These are phyloP conservation scores for Plebejus argus DNA, from an alignment of 2,888 invertebrate genomes.

Conservation along the genomic window DNA sequence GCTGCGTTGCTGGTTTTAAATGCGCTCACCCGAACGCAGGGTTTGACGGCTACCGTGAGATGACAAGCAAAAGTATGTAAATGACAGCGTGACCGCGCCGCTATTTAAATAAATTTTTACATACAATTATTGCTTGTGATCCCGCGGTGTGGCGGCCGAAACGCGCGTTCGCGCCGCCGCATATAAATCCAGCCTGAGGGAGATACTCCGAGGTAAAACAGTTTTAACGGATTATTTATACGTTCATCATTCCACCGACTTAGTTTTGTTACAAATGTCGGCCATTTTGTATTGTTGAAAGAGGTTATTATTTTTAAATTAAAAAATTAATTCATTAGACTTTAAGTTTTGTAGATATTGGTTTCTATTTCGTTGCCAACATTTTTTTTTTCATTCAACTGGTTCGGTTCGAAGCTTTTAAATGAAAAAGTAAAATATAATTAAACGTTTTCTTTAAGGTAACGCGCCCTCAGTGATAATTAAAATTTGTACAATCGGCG, in stretches of 20 bases:
- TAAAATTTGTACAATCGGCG: background rate
- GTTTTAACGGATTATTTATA: constrained; percentile 35
- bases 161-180: too few species aligned
- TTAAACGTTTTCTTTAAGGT: background rate
- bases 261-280: constrained; percentile 52
- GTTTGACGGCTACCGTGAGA: too few species aligned
- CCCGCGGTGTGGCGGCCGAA: too few species aligned
- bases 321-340: background rate
- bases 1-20: background rate
- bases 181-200: background rate
- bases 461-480: background rate
- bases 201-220: background rate
- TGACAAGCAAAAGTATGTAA: too few species aligned
- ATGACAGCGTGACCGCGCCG: too few species aligned
- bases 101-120: too few species aligned
- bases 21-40: too few species aligned
- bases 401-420: too few species aligned
- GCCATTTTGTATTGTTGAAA: constrained; percentile 52
- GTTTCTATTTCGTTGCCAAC: background rate
- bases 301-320: constrained; percentile 10
- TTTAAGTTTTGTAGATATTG: constrained; percentile 3
- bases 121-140: too few species aligned
- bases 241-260: constrained; percentile 72
- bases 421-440: too few species aligned
- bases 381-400: background rate